A percentile compares a stretch with the other conserved stretches of the same genome.
Evolutionary conservation across 2,113 vertebrate species (phyloP).

Genomic region (Hassar affinis): DNA sequence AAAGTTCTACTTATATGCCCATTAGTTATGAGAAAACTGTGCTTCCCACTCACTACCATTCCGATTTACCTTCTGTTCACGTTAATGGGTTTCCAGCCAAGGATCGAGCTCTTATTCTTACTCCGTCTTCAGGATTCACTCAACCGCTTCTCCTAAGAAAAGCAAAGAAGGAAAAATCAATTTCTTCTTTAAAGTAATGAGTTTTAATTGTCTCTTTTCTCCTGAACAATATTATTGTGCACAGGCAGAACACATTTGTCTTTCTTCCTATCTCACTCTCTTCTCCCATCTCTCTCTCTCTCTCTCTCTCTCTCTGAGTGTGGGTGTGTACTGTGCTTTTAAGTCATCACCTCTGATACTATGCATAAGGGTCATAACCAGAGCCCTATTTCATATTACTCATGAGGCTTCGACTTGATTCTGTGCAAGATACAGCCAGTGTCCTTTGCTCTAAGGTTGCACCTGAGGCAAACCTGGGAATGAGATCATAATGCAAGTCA

Average conservation of each 20-base stretch:
- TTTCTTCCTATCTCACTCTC: not conserved
- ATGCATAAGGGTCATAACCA: not conserved
- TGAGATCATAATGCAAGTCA: not conserved
- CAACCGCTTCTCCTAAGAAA: constrained; percentile 25
- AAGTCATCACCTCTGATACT: constrained; percentile 17
- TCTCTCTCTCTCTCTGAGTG: not conserved
- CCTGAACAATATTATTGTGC: constrained; percentile 41
- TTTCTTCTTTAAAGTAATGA: constrained; percentile 12
- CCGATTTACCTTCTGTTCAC: constrained; percentile 38
- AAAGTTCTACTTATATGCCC: constrained; percentile 1
- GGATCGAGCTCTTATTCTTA: constrained; percentile 17
- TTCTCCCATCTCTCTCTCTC: not conserved
- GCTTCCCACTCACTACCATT: not conserved
- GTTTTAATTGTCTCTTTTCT: constrained; percentile 33
- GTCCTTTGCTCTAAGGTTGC: not conserved
- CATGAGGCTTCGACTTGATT: constrained; percentile 17
- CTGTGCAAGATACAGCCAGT: constrained; percentile 17
- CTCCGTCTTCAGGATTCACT: constrained; percentile 29
- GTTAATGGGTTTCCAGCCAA: constrained; percentile 20
- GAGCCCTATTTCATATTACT: not conserved
- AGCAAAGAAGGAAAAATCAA: constrained; percentile 28
- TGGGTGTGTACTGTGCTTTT: constrained; percentile 5
- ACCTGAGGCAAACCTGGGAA: constrained; percentile 30
- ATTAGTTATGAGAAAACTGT: constrained; percentile 26
- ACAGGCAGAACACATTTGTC: not conserved